These are phyloP conservation scores for Motacilla alba DNA, from an alignment of 2,113 vertebrate genomes.

Conservation along the genomic window DNA sequence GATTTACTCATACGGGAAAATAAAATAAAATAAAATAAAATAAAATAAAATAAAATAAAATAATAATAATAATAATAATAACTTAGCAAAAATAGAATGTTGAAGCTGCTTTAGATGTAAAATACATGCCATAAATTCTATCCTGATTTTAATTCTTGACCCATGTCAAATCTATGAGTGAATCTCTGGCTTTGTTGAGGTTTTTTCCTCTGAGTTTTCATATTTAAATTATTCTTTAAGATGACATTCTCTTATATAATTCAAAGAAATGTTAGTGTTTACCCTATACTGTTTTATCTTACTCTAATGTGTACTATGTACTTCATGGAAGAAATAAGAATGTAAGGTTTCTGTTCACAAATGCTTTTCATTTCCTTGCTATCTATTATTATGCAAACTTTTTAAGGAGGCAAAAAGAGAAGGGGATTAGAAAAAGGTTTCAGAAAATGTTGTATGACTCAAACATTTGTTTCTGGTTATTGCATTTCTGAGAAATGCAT, in stretches of 20 bases:
- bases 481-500: not conserved
- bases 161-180: not conserved
- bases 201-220: not conserved
- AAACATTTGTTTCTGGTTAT: not conserved
- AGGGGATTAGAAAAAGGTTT: not conserved
- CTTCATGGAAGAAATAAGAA: not conserved
- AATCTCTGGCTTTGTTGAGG: not conserved
- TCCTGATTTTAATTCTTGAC: not conserved
- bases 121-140: not conserved
- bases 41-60: no score
- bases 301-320: not conserved
- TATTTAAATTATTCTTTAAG: not conserved
- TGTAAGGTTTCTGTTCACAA: not conserved
- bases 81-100: not conserved
- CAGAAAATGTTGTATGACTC: not conserved
- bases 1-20: not conserved
- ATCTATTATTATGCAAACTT: not conserved
- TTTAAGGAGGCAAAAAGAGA: not conserved
- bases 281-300: not conserved
- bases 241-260: not conserved
- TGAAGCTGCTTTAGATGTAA: not conserved
- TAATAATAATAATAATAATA: no score
- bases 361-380: not conserved
- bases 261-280: not conserved
- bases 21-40: no score